These are phyloP conservation scores for Phenganax subtilis DNA, from an alignment of 92 coral and sea anemone genomes.

Conservation along the genomic window DNA sequence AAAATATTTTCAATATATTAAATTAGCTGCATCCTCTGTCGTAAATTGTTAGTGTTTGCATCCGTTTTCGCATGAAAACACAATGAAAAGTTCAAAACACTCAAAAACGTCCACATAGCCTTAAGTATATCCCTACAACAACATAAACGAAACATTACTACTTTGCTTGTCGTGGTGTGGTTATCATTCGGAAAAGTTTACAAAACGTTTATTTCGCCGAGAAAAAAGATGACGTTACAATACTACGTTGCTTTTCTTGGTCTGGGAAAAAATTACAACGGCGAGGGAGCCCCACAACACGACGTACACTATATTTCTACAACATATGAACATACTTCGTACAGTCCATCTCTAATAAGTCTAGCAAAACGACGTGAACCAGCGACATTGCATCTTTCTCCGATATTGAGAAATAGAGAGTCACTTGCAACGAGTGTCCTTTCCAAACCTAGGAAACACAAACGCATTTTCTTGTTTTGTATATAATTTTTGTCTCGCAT, in stretches of 20 bases:
- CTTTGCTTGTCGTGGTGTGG: too few species aligned
- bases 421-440: constrained; percentile 65
- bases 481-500: neutral
- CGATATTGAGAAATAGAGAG: constrained; percentile 85
- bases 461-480: neutral
- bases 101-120: too few species aligned
- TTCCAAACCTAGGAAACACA: constrained; percentile 62
- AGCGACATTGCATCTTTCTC: constrained; percentile 97
- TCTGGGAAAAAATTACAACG: too few species aligned
- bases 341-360: constrained; percentile 78
- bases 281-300: neutral
- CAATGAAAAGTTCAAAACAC: too few species aligned
- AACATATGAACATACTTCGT: constrained; percentile 62
- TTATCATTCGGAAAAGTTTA: too few species aligned
- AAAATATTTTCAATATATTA: too few species aligned
- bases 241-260: too few species aligned
- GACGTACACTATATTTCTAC: neutral
- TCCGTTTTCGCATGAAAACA: too few species aligned
- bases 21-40: too few species aligned
- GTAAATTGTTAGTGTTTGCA: too few species aligned
- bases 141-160: neutral
- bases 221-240: too few species aligned
- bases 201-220: too few species aligned
- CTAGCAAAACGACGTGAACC: constrained; percentile 91
- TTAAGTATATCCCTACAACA: neutral